Conservation (phyloP, 92 coral and sea anemone species). For the Epizoanthus fatuus region DNA sequence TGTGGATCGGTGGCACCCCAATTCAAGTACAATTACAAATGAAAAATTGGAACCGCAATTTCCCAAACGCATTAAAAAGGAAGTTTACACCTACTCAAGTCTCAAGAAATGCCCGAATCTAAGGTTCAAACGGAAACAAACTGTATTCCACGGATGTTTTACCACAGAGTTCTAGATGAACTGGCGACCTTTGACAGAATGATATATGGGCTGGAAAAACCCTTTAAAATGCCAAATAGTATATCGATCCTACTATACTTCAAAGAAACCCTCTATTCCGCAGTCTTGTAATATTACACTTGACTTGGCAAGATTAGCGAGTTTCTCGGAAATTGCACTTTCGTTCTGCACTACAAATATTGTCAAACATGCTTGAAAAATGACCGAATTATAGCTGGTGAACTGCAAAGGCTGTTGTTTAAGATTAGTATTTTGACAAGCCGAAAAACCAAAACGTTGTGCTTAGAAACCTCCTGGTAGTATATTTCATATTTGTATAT, state of each 20-base stretch:
- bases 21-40: not conserved
- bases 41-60: not conserved
- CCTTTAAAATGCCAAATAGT: not conserved
- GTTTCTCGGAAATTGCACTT: no score
- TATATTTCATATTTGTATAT: no score
- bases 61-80: not conserved
- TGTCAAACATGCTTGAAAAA: no score
- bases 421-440: no score
- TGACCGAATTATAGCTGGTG: no score
- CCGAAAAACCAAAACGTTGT: no score
- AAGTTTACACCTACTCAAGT: slow-evolving; percentile 22
- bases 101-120: not conserved
- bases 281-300: no score
- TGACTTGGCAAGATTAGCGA: no score
- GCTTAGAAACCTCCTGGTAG: no score
- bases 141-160: not conserved
- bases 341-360: no score
- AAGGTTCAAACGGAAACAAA: not conserved
- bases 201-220: not conserved
- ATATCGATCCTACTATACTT: not conserved
- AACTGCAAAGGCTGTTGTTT: no score
- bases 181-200: not conserved
- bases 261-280: no score
- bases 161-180: not conserved
- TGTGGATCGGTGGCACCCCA: not conserved